phyloP scores from a whole-genome alignment of 2,113 vertebrate genomes.

The Asarcornis scutulata region DNA sequence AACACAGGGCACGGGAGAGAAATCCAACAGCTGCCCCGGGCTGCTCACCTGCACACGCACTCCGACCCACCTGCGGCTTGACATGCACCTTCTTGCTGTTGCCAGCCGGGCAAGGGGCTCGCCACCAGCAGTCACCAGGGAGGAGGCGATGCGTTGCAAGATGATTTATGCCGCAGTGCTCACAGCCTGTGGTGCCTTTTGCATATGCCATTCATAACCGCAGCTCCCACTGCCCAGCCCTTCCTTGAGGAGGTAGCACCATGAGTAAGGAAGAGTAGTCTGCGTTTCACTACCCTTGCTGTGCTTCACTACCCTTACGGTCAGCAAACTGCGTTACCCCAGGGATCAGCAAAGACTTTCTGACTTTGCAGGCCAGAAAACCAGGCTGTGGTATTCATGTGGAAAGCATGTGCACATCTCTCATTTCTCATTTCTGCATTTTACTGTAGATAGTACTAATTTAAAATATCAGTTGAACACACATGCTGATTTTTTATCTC shows the following conservation, averaged over 20 bases:
- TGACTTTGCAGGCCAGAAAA: neutral
- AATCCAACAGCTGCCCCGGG: neutral
- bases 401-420: neutral
- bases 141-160: neutral
- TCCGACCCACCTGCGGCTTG: neutral
- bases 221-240: neutral
- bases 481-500: neutral
- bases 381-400: neutral
- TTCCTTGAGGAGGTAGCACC: neutral
- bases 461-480: neutral
- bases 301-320: neutral
- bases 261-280: neutral
- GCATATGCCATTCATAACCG: fast-evolving
- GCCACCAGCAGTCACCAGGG: neutral
- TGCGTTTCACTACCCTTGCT: neutral
- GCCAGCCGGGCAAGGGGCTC: neutral
- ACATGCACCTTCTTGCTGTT: neutral
- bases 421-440: neutral
- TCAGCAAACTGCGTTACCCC: neutral
- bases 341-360: neutral
- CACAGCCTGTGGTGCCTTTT: neutral
- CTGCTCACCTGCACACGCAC: neutral
- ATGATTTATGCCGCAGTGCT: neutral
- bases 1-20: neutral
- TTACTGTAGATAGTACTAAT: neutral